These are phyloP conservation scores for Sebastes kiyomatsui DNA, from an alignment of 2,797 vertebrate genomes.

Conservation along the genomic window DNA sequence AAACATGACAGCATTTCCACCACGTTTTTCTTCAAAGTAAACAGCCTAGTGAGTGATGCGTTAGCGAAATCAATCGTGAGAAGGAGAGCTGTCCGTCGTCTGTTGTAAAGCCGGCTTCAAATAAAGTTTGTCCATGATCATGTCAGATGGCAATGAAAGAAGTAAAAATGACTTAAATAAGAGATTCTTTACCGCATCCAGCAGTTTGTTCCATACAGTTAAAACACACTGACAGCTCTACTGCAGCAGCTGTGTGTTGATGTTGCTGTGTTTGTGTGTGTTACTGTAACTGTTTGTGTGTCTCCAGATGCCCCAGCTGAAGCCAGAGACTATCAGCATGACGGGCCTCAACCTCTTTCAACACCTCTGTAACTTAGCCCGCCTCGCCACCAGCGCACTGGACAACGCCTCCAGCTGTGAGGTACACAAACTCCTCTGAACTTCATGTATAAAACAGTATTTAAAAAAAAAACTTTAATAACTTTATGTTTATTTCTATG, in stretches of 20 bases:
- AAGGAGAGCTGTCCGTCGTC: background rate
- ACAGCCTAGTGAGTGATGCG: background rate
- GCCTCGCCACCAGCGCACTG: conserved; percentile 94
- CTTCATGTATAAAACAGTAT: background rate
- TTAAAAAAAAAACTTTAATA: background rate
- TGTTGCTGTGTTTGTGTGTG: background rate
- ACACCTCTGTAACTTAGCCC: conserved; percentile 96
- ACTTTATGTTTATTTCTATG: background rate
- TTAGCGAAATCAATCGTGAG: background rate
- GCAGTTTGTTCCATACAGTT: background rate
- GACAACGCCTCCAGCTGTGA: conserved; percentile 96
- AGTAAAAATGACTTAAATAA: background rate
- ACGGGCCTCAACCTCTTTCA: conserved; percentile 98
- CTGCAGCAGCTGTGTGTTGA: background rate
- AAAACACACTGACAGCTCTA: background rate
- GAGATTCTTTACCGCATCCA: background rate
- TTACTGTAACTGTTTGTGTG: background rate
- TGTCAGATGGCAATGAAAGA: background rate
- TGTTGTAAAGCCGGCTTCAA: background rate
- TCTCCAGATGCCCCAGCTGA: conserved; percentile 95
- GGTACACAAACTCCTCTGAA: conserved; percentile 72
- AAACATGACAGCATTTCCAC: background rate
- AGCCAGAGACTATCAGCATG: conserved; percentile 99
- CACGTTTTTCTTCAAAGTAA: background rate
- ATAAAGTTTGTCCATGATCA: background rate